Evolutionary conservation across 23 tunicate species (phyloP).

Genomic region (Halocynthia aurantium): DNA sequence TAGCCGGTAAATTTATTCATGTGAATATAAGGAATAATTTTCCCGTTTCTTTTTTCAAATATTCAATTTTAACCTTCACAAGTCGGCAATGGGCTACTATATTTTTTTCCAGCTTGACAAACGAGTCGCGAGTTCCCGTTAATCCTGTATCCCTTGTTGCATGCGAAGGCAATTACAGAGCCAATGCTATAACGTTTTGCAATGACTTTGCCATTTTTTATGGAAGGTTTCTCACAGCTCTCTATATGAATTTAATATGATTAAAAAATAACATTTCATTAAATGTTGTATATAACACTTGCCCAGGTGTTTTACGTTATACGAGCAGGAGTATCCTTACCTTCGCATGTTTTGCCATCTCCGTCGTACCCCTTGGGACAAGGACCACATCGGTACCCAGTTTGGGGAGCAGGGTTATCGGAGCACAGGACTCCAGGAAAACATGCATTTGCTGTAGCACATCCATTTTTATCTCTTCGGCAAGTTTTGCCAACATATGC

Average conservation of each 20-base stretch:
- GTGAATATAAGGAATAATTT: no score
- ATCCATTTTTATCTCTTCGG: constrained; percentile 35
- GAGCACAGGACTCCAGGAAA: constrained; percentile 46
- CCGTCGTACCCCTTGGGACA: constrained; percentile 61
- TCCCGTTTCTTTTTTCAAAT: no score
- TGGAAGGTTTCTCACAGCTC: constrained; percentile 6
- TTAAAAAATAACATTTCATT: no score
- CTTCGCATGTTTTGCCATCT: constrained; percentile 50
- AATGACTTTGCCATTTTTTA: constrained; percentile 44
- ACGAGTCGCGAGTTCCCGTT: constrained; percentile 33
- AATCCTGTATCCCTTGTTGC: constrained; percentile 53
- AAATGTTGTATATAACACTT: no score
- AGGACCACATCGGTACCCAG: constrained; percentile 52
- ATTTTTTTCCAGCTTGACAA: constrained; percentile 27
- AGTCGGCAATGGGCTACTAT: constrained; percentile 31
- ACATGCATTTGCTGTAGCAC: constrained; percentile 34
- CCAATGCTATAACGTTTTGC: constrained; percentile 41
- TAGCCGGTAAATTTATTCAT: neutral
- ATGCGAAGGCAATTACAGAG: constrained; percentile 27
- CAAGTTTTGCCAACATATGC: constrained; percentile 49
- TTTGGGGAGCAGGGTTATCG: constrained; percentile 37
- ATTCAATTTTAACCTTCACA: constrained; percentile 56
- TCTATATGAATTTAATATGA: neutral
- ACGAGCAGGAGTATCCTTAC: constrained; percentile 20
- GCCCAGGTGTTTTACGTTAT: neutral